Percentiles rank a stretch among this genome's conserved stretches.
Evolutionary conservation across 2,888 invertebrate genomes (phyloP).

Genomic region (Clistopyga incitator): DNA sequence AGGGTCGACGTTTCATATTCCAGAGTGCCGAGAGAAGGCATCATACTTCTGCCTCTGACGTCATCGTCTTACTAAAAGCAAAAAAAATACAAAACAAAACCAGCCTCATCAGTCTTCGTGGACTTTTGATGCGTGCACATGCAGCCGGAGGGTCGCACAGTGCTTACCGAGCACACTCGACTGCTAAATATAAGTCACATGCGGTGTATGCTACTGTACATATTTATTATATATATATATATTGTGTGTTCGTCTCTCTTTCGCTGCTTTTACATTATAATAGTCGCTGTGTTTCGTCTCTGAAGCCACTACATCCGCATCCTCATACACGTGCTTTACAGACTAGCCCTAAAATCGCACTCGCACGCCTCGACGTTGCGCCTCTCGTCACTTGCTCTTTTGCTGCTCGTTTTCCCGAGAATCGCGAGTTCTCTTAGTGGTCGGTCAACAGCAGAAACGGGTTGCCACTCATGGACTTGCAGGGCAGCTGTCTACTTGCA

Average conservation of each 20-base stretch:
- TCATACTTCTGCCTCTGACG: slow-evolving; percentile 49
- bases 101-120: slow-evolving; percentile 36
- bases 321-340: slow-evolving; percentile 50
- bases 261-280: slow-evolving; percentile 10
- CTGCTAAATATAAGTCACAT: slow-evolving; percentile 62
- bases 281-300: slow-evolving; percentile 3
- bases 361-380: slow-evolving; percentile 14
- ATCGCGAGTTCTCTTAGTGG: slow-evolving; percentile 30
- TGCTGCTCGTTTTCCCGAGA: slow-evolving; percentile 32
- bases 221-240: background rate
- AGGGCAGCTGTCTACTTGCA: slow-evolving; percentile 37
- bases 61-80: slow-evolving; percentile 45
- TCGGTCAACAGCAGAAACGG: slow-evolving; percentile 53
- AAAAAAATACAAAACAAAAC: slow-evolving; percentile 23
- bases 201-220: background rate
- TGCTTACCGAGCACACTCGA: slow-evolving; percentile 28
- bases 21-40: slow-evolving; percentile 48
- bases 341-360: slow-evolving; percentile 25
- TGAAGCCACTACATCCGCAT: slow-evolving; percentile 30
- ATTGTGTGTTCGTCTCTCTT: slow-evolving; percentile 5
- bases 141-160: slow-evolving; percentile 21
- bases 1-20: slow-evolving; percentile 43
- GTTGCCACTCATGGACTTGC: slow-evolving; percentile 53
- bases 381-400: slow-evolving; percentile 28
- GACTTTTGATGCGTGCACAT: slow-evolving; percentile 36